Percentiles rank a stretch among this genome's conserved stretches.
phyloP scores from a whole-genome alignment of 2,113 vertebrate species.

The Gasterosteus nipponicus region DNA sequence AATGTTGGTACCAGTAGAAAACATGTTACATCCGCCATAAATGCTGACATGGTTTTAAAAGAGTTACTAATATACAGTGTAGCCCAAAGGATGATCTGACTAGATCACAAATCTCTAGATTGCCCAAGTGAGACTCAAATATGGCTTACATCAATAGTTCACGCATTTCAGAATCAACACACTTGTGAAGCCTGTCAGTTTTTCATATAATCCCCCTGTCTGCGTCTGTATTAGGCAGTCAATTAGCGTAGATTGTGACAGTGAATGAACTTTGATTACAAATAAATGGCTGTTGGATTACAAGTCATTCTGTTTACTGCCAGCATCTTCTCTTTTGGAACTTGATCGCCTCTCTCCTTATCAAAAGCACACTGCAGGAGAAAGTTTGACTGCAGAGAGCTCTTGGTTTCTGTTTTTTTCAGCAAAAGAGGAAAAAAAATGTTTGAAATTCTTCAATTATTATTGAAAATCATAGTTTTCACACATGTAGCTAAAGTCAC shows the following conservation, averaged over 20 bases:
- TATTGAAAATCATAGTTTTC: conserved; percentile 47
- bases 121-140: conserved; percentile 5
- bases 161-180: conserved; percentile 4
- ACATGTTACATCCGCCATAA: not conserved
- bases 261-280: conserved; percentile 53
- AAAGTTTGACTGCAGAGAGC: conserved; percentile 29
- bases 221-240: conserved; percentile 38
- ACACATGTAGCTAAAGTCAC: conserved; percentile 29
- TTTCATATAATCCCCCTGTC: conserved; percentile 42
- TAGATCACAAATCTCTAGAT: not conserved
- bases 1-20: not conserved
- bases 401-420: conserved; percentile 12
- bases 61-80: not conserved
- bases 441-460: conserved; percentile 10
- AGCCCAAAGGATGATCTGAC: not conserved
- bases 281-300: conserved; percentile 37
- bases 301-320: conserved; percentile 46
- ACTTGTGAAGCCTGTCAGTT: conserved; percentile 23
- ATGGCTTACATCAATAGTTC: not conserved
- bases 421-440: conserved; percentile 16
- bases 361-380: conserved; percentile 42
- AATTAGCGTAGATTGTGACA: conserved; percentile 46
- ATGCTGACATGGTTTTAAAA: not conserved
- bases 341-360: conserved; percentile 33
- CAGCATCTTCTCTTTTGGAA: conserved; percentile 38